Evolutionary conservation across 2,888 invertebrate species (phyloP), one percentile per base, ranked within the genome.

Genomic region (Lathronympha strigana): DNA sequence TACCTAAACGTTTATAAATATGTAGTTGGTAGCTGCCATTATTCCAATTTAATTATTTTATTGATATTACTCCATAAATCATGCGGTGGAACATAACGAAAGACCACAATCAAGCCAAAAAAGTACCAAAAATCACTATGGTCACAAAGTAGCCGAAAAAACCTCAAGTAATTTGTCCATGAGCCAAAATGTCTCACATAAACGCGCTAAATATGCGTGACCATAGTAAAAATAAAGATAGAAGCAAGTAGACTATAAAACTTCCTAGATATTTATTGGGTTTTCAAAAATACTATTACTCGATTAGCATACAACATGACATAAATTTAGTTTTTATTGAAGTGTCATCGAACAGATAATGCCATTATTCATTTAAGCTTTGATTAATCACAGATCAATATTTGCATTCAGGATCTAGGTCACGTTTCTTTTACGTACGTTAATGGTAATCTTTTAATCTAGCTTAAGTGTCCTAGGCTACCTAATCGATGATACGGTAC

Each of bases 361-460:
- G 13, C 17, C 11, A 55, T 19, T 40, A 43, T 40, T 11, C 54
- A 43, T 19, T 33, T 13, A 43, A 50, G 51, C 51, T 51, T 21
- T n/a, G 38, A 61, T 51, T 43, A 43, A 51, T 43, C 28, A 31
- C 40, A 43, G 40, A 43, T 43, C 43, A 15, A 45, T 53, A 45
- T 53, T 61, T 33, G 25, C 43, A 54, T 47, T 53, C 43, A 62
- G 36, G 62, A 62, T 54, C 45, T 62, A 54, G 45, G 15, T 36
- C 21, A 36, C 25, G 40, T 54, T 55, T 40, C 21, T 53, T 51
- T 17, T 19, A 28, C 17, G 13, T 17, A 36, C 6, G 17, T 53
- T 33, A 23, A 23, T 28, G 33, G 54, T 43, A 9, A 51, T 51
- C 43, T 28, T 21, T 54, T 43, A 9, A 51, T 51, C 43, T 43